Evolutionary conservation across 1,140 invertebrate genomes (phyloP).

Genomic region (Archivesica marissinica): DNA sequence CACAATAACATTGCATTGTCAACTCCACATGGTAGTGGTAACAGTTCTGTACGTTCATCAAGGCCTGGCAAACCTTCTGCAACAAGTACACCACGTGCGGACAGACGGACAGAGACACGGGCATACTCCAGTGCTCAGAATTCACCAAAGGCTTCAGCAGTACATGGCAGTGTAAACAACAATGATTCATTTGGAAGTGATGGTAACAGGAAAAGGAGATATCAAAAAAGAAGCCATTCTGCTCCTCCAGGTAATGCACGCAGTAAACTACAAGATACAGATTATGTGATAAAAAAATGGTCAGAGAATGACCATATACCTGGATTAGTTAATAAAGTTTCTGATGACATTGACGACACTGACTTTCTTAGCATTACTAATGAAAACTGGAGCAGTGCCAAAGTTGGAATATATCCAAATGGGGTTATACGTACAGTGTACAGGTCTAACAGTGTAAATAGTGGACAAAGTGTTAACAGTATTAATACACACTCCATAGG

Average conservation of each 20-base stretch:
- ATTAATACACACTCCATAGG: slow-evolving; percentile 48
- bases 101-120: not conserved
- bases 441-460: slow-evolving; percentile 56
- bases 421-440: slow-evolving; percentile 45
- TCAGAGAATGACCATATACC: slow-evolving; percentile 54
- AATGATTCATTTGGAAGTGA: slow-evolving; percentile 43
- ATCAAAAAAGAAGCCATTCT: slow-evolving; percentile 50
- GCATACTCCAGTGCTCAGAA: slow-evolving; percentile 31
- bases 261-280: slow-evolving; percentile 31
- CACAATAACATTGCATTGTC: slow-evolving; percentile 14
- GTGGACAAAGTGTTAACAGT: slow-evolving; percentile 55
- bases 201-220: slow-evolving; percentile 37
- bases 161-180: slow-evolving; percentile 32
- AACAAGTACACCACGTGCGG: slow-evolving; percentile 43
- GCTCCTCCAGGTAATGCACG: slow-evolving; percentile 32
- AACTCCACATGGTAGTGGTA: not conserved
- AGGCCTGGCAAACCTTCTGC: slow-evolving; percentile 7
- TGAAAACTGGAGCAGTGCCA: slow-evolving; percentile 60
- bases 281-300: slow-evolving; percentile 59
- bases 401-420: slow-evolving; percentile 33
- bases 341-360: not conserved
- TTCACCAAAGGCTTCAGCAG: slow-evolving; percentile 7
- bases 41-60: not conserved
- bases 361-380: slow-evolving; percentile 42
- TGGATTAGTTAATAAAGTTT: slow-evolving; percentile 34